A percentile compares a stretch with the other conserved stretches of the same genome.
Conservation (phyloP, 2,888 invertebrate genomes). For the Hoplodrina blanda region DNA sequence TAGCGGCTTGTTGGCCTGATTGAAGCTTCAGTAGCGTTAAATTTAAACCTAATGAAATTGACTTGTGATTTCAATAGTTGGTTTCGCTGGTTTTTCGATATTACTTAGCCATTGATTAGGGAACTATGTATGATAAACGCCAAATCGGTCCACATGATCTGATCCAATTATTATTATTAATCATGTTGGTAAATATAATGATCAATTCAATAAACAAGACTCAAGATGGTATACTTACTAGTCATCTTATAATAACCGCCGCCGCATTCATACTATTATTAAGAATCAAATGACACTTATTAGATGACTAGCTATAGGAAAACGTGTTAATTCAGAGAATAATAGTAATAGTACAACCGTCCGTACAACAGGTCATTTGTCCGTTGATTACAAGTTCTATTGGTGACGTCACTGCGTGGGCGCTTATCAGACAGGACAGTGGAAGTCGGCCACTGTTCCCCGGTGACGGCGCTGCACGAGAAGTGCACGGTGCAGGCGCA, state of each 20-base stretch:
- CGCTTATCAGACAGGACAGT: slow-evolving; percentile 58
- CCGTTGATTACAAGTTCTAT: slow-evolving; percentile 40
- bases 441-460: slow-evolving; percentile 52
- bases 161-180: background rate
- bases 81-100: background rate
- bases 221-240: background rate
- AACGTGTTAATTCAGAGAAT: slow-evolving; percentile 44
- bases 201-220: background rate
- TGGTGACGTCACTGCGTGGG: slow-evolving; percentile 57
- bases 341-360: slow-evolving; percentile 27
- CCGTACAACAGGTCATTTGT: slow-evolving; percentile 41
- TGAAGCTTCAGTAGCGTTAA: slow-evolving; percentile 46
- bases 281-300: background rate
- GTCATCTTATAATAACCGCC: background rate
- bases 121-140: background rate
- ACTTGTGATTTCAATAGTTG: slow-evolving; percentile 23
- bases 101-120: background rate
- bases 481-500: slow-evolving; percentile 67
- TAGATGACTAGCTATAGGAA: slow-evolving; percentile 17
- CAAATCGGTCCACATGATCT: background rate
- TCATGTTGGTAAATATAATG: background rate
- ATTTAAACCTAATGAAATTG: slow-evolving; percentile 44
- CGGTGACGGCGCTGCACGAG: slow-evolving; percentile 53
- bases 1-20: slow-evolving; percentile 65
- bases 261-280: background rate